Conservation (phyloP, 2,888 invertebrate species). For the Volucella inflata region DNA sequence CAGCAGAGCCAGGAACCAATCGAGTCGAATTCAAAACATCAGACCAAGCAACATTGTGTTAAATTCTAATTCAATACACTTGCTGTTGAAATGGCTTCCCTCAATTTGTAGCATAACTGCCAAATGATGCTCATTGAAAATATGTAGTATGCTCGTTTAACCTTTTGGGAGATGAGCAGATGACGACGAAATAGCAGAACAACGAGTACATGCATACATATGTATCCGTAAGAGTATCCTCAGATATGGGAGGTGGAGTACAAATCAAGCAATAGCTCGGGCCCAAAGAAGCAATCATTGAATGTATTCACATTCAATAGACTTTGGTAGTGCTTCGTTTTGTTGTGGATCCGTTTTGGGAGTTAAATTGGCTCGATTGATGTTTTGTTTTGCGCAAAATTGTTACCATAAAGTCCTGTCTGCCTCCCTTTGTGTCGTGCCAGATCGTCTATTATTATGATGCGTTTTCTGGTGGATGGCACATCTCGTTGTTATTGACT, state of each 20-base stretch:
- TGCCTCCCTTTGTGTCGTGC: background rate
- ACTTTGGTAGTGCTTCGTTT: conserved; percentile 38
- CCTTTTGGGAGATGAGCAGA: background rate
- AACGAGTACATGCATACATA: too few relatives aligned
- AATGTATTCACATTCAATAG: conserved; percentile 30
- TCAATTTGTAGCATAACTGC: conserved; percentile 36
- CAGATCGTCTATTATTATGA: conserved; percentile 34
- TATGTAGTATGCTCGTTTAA: too few relatives aligned
- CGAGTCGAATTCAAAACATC: background rate
- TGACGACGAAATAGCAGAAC: background rate
- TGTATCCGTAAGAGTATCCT: too few relatives aligned
- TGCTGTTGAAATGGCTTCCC: conserved; percentile 26
- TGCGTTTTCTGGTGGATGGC: conserved; percentile 48
- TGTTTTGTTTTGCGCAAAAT: conserved; percentile 44
- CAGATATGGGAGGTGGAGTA: too few relatives aligned
- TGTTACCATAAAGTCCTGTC: conserved; percentile 1
- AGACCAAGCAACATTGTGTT: conserved; percentile 9
- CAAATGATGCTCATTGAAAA: conserved; percentile 30
- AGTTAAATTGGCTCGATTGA: conserved; percentile 34
- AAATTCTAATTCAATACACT: conserved; percentile 34
- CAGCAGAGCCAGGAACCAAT: background rate
- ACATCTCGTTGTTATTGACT: conserved; percentile 23
- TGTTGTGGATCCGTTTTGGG: conserved; percentile 44
- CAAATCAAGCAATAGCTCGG: too few relatives aligned
- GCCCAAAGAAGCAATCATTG: conserved; percentile 25